Percentiles rank a stretch among this genome's conserved stretches.
phyloP scores from a whole-genome alignment of 2,113 vertebrate species.

The Centrocercus urophasianus region DNA sequence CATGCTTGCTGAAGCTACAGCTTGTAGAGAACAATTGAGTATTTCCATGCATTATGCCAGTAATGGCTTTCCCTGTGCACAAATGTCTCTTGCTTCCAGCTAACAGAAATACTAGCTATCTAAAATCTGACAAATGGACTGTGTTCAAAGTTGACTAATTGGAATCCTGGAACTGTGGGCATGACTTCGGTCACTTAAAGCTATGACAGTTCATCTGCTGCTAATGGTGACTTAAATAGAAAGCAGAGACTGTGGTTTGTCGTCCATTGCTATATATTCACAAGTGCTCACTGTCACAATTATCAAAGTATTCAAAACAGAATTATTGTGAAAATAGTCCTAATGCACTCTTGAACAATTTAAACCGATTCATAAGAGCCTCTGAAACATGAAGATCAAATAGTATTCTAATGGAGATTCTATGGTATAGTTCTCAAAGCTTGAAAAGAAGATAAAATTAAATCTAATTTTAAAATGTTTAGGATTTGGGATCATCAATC shows the following conservation, averaged over 20 bases:
- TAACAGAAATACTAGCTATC: not conserved
- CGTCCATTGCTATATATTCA: not conserved
- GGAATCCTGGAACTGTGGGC: not conserved
- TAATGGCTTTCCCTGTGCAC: slow-evolving; percentile 33
- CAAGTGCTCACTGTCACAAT: not conserved
- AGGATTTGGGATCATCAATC: not conserved
- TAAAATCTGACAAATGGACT: slow-evolving; percentile 51
- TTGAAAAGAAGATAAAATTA: not conserved
- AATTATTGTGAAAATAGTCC: not conserved
- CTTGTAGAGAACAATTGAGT: slow-evolving; percentile 37
- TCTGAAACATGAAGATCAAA: not conserved
- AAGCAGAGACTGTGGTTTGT: not conserved
- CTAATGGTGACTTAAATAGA: not conserved
- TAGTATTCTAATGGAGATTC: not conserved
- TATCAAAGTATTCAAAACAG: not conserved
- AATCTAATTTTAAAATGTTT: not conserved
- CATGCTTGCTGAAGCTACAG: slow-evolving; percentile 18
- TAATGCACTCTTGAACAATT: not conserved
- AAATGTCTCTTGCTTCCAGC: slow-evolving; percentile 37
- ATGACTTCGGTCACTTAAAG: not conserved
- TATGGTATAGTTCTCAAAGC: not conserved
- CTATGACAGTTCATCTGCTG: slow-evolving; percentile 26
- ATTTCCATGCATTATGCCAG: slow-evolving; percentile 37
- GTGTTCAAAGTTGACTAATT: slow-evolving; percentile 44
- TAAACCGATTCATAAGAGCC: not conserved